These are phyloP conservation scores for Drosophila tropicalis DNA, from an alignment of 1,140 invertebrate species.

Conservation along the genomic window DNA sequence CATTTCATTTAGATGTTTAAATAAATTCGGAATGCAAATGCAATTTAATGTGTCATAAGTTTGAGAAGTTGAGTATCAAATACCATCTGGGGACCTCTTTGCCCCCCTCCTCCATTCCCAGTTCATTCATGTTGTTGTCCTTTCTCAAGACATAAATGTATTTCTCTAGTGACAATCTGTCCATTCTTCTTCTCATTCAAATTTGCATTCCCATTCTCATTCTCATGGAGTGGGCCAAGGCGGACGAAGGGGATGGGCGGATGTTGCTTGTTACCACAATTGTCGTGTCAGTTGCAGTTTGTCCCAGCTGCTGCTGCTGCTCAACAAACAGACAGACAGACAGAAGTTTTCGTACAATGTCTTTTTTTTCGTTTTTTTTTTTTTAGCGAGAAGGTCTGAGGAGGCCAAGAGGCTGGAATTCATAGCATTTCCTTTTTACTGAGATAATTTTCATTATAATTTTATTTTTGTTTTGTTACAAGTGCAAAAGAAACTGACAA, in stretches of 20 bases:
- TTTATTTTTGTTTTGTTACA: neutral
- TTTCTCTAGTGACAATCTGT: constrained; percentile 18
- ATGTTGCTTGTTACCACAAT: constrained; percentile 10
- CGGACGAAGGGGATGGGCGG: neutral
- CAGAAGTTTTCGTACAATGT: neutral
- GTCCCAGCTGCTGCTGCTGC: neutral
- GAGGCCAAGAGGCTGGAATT: neutral
- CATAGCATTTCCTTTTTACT: constrained; percentile 3
- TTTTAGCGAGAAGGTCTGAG: neutral
- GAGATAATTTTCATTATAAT: neutral
- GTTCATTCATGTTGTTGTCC: too few species aligned
- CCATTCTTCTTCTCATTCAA: neutral
- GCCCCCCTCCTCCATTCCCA: too few species aligned
- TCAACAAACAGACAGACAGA: neutral
- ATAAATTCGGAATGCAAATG: too few species aligned
- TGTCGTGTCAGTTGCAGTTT: constrained; percentile 5
- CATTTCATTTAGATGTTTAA: too few species aligned
- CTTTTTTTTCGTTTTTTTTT: neutral
- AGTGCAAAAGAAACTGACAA: constrained; percentile 1
- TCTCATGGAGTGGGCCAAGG: neutral
- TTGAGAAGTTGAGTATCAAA: too few species aligned
- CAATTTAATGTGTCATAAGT: too few species aligned
- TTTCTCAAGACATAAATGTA: constrained; percentile 13
- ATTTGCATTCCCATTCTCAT: neutral
- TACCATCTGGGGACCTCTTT: too few species aligned